Evolutionary conservation across 1,140 invertebrate genomes (phyloP).

Genomic region (Pseudomyrmex pallidus): DNA sequence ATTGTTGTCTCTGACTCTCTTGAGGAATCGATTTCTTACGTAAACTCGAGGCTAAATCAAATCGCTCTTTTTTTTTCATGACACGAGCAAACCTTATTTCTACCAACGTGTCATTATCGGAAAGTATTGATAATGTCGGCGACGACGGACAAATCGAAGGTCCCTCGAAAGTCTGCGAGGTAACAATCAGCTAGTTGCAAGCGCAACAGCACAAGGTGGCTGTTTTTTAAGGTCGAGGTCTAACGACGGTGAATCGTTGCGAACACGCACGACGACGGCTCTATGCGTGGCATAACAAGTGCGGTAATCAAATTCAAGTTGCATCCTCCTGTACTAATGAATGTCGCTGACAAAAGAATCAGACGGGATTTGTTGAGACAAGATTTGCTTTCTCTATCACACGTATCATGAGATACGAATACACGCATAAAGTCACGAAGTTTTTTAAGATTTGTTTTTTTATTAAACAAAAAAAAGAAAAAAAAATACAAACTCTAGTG

Average conservation of each 20-base stretch:
- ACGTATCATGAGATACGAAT: too few relatives aligned
- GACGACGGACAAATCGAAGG: conserved; percentile 26
- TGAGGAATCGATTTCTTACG: conserved; percentile 4
- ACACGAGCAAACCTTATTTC: conserved; percentile 21
- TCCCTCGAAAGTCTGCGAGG: conserved; percentile 47
- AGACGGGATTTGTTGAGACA: neutral
- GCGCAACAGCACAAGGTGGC: conserved; percentile 38
- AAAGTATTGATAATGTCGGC: neutral
- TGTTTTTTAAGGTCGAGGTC: conserved; percentile 68
- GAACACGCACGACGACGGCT: conserved; percentile 22
- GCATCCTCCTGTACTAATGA: conserved; percentile 17
- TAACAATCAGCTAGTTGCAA: conserved; percentile 48
- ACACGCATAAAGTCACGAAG: too few relatives aligned
- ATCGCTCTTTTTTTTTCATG: conserved; percentile 16
- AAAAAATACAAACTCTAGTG: too few relatives aligned
- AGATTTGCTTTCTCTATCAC: too few relatives aligned
- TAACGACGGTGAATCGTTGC: conserved; percentile 36
- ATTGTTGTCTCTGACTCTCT: neutral
- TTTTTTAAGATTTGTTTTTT: conserved; percentile 17
- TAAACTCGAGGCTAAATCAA: conserved; percentile 13
- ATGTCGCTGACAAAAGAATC: conserved; percentile 38
- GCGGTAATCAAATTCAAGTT: conserved; percentile 49
- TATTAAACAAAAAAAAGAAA: neutral
- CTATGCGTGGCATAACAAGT: conserved; percentile 61
- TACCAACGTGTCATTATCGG: conserved; percentile 22